Evolutionary conservation across 2,113 vertebrate genomes (phyloP), one percentile per base, ranked within the genome.

Genomic region (Columbina picui): DNA sequence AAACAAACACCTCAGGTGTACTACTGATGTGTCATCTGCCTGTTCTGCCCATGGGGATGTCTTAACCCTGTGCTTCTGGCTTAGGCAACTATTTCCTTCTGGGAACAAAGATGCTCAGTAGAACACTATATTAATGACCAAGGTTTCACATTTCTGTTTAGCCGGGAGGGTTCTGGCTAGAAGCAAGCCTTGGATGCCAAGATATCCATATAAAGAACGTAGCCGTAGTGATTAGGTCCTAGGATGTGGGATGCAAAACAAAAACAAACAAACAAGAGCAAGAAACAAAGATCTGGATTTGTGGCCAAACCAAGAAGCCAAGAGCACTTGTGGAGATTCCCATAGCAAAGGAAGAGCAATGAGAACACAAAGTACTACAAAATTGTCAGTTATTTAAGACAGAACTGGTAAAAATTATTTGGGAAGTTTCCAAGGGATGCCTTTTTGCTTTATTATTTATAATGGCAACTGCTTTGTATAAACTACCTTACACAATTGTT

Each of bases 381-480:
- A 96, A 69, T 63, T 77, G 67, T 77, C 87, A 89, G 79, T 82
- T 95, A 87, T 95, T 95, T 95, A 87, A 89, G 82, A 74, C 39
- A 92, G 67, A 97, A 83, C 43, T 95, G 82, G 71, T 93, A 80
- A 94, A 94, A 96, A 85, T n/a, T 14, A 77, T 45, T 53, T 92
- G 91, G 89, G 93, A 96, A 92, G n/a, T 78, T 87, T 87, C 93
- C 92, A 93, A 85, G 90, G 56, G 80, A 84, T 89, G 81, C 39
- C 47, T 95, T 96, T 84, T 77, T 94, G 55, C 71, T 86, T 93
- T 94, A 83, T 94, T 92, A 94, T 96, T 96, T 97, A 91, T 92
- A 94, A 90, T 55, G 56, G 80, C 91, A 93, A 86, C 71, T 85
- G 60, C 67, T 93, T 95, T 89, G 56, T 93, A 92, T 93, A 93